These are phyloP conservation scores for Brachirus orientalis DNA, from an alignment of 2,113 vertebrate genomes.

Conservation along the genomic window DNA sequence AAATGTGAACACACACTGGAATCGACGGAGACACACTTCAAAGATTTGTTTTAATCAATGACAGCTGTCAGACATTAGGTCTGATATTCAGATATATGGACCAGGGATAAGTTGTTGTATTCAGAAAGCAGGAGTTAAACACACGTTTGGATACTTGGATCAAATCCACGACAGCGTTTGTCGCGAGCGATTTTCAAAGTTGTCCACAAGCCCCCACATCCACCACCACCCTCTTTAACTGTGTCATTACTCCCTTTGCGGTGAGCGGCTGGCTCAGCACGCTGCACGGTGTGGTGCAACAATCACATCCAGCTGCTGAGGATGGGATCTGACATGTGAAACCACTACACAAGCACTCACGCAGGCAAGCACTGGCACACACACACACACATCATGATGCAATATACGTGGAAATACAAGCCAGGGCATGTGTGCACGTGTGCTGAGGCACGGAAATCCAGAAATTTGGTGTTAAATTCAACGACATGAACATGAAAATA, in stretches of 20 bases:
- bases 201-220: conserved; percentile 34
- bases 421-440: too few relatives aligned
- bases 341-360: conserved; percentile 38
- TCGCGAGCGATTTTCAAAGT: conserved; percentile 65
- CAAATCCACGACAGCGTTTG: conserved; percentile 42
- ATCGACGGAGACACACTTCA: too few relatives aligned
- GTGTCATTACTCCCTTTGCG: conserved; percentile 74
- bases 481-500: too few relatives aligned
- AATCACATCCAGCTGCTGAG: conserved; percentile 79
- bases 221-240: conserved; percentile 60
- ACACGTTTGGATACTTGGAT: conserved; percentile 41
- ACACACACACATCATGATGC: conserved; percentile 18
- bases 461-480: neutral
- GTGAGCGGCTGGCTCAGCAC: conserved; percentile 49
- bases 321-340: conserved; percentile 58
- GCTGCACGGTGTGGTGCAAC: conserved; percentile 60
- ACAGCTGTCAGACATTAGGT: too few relatives aligned
- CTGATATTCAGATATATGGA: too few relatives aligned
- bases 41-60: too few relatives aligned
- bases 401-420: conserved; percentile 12
- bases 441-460: neutral
- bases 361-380: conserved; percentile 3
- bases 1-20: too few relatives aligned
- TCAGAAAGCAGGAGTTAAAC: neutral
- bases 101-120: too few relatives aligned